Percentiles rank a stretch among this genome's conserved stretches.
Evolutionary conservation across 2,113 vertebrate species (phyloP).

Genomic region (Nipponia nippon): DNA sequence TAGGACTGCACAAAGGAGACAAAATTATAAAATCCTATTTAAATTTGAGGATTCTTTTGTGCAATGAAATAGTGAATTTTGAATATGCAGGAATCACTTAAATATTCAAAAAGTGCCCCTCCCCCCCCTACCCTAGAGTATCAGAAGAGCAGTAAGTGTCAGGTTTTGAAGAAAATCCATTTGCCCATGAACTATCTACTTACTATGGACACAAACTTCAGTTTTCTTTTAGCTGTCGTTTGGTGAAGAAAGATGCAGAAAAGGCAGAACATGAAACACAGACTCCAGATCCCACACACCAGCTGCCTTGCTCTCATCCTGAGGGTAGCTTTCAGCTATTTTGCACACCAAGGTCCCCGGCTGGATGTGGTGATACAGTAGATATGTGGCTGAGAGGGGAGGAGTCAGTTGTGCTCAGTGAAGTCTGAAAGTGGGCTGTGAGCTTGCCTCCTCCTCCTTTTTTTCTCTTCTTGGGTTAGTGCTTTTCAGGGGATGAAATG

Average conservation of each 20-base stretch:
- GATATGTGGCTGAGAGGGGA: not conserved
- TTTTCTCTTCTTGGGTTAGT: not conserved
- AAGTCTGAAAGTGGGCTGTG: not conserved
- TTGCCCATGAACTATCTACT: constrained; percentile 4
- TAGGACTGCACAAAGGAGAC: not conserved
- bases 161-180: not conserved
- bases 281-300: constrained; percentile 32
- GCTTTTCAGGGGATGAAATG: not conserved
- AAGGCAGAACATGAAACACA: constrained; percentile 37
- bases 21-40: not conserved
- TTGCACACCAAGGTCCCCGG: not conserved
- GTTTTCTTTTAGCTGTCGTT: constrained; percentile 52
- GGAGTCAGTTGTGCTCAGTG: not conserved
- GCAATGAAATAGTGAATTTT: not conserved
- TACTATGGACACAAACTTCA: constrained; percentile 70
- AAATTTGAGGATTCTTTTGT: not conserved
- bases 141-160: not conserved
- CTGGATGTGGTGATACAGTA: not conserved
- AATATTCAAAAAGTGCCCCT: not conserved
- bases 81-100: not conserved
- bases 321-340: not conserved
- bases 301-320: constrained; percentile 39
- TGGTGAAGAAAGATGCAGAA: constrained; percentile 20
- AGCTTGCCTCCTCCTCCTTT: not conserved
- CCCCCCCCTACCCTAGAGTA: not conserved